Base-by-base conservation (phyloP, 2,888 invertebrate genomes). In the Drosophila neotestacea region DNA sequence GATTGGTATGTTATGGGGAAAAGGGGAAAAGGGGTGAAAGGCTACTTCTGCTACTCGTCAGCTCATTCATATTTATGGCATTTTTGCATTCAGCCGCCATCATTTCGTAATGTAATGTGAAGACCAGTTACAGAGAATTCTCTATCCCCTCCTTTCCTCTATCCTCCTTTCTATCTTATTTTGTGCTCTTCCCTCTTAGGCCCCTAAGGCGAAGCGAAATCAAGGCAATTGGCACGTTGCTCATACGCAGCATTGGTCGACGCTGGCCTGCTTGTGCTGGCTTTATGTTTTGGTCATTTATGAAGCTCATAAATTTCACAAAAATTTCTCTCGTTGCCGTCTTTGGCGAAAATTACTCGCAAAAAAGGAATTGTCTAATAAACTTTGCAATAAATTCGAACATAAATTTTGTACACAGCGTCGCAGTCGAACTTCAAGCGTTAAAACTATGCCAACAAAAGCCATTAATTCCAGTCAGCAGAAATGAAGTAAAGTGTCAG, bases 361-460 rank as follows among this genome's bases (percentile, higher is more conserved):
- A 63, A 69, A 52, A 61, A 60, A 64, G 67, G 79, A 88, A 83
- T 88, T 85, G 79, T 87, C 85, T 86, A 86, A 86, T 86, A 86
- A 86, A 88, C 88, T 86, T 86, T 86, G 85, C 88, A 86, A 86
- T 86, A 86, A 86, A 88, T 86, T 88, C 79, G 77, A 88, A 81
- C 85, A 86, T 88, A 86, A 86, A 86, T 86, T 86, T 88, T 73
- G 79, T 81, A 81, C 80, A 85, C 77, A 72, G 62, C 77, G 73
- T 46, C 62, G 67, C 76, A 75, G 75, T 76, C 79, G 85, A 84
- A 85, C 74, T 83, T 82, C 81, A 86, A 74, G 82, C 81, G 85
- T 77, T 81, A 85, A 86, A 89, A 84, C 85, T 89, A 89, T 85
- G 85, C 84, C 79, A 87, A 89, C 89, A 88, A 89, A 90, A 88